These are phyloP conservation scores for Scaptomyza polygonia DNA, from an alignment of 2,888 invertebrate species.

Conservation along the genomic window DNA sequence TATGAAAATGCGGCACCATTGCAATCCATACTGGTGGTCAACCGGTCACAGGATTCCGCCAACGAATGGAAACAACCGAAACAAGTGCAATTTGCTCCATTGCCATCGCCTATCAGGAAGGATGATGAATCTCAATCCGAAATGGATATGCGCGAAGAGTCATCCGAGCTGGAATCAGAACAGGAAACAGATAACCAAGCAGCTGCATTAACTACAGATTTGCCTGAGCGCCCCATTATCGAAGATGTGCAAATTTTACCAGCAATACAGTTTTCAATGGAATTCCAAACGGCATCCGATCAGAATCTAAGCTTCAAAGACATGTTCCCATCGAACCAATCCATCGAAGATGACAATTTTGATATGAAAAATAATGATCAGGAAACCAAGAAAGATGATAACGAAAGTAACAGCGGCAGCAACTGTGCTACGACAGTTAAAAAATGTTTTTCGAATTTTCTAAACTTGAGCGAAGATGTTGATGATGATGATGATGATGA, in stretches of 20 bases:
- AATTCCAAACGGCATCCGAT: background rate
- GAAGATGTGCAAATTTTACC: background rate
- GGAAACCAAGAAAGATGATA: background rate
- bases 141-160: background rate
- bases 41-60: background rate
- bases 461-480: background rate
- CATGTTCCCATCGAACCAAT: background rate
- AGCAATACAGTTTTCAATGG: background rate
- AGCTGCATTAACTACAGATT: background rate
- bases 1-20: too few species aligned
- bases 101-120: conserved; percentile 10
- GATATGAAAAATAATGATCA: too few species aligned
- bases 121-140: background rate
- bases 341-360: background rate
- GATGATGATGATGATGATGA: background rate
- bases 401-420: background rate
- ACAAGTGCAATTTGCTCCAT: conserved; percentile 31
- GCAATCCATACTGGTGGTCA: conserved; percentile 29
- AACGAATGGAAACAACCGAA: conserved; percentile 7
- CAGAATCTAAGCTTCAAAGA: background rate
- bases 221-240: background rate
- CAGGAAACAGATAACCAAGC: background rate
- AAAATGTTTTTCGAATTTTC: background rate
- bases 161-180: background rate
- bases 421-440: too few species aligned